These are phyloP conservation scores for Etheostoma spectabile DNA, from an alignment of 2,113 vertebrate genomes.

Conservation along the genomic window DNA sequence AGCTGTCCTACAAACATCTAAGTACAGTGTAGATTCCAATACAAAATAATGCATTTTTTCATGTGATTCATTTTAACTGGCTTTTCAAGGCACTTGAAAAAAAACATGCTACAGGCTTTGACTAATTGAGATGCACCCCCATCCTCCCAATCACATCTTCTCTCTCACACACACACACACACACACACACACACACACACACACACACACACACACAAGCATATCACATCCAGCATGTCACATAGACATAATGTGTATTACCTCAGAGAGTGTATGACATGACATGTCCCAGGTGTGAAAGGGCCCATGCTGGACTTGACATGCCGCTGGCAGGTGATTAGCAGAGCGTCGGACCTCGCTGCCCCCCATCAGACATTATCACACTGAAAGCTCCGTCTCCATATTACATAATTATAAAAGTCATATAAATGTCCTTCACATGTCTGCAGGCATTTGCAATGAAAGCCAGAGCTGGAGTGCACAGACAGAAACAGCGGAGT, in stretches of 20 bases:
- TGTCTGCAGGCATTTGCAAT: slow-evolving; percentile 44
- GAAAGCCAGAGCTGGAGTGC: neutral
- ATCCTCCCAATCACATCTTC: neutral
- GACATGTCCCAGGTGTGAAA: slow-evolving; percentile 68
- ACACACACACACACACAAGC: neutral
- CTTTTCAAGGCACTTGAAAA: neutral
- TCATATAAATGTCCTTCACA: slow-evolving; percentile 68
- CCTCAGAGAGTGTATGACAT: slow-evolving; percentile 53
- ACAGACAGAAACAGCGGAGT: neutral
- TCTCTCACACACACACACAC: too few relatives aligned
- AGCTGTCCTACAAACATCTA: slow-evolving; percentile 2
- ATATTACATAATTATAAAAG: slow-evolving; percentile 65
- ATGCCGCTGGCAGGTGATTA: slow-evolving; percentile 73
- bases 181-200: too few relatives aligned
- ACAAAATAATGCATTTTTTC: neutral
- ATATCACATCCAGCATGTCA: slow-evolving; percentile 23
- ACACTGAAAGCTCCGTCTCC: slow-evolving; percentile 45
- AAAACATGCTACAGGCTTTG: neutral
- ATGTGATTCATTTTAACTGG: neutral
- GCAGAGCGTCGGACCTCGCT: slow-evolving; percentile 51
- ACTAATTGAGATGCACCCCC: slow-evolving; percentile 31
- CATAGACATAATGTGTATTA: slow-evolving; percentile 43
- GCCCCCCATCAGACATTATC: slow-evolving; percentile 60
- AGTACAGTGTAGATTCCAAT: neutral
- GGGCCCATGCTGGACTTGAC: slow-evolving; percentile 60